Evolutionary conservation across 64 coral and sea anemone genomes (phyloP).

Genomic region (Astreopora myriophthalma): DNA sequence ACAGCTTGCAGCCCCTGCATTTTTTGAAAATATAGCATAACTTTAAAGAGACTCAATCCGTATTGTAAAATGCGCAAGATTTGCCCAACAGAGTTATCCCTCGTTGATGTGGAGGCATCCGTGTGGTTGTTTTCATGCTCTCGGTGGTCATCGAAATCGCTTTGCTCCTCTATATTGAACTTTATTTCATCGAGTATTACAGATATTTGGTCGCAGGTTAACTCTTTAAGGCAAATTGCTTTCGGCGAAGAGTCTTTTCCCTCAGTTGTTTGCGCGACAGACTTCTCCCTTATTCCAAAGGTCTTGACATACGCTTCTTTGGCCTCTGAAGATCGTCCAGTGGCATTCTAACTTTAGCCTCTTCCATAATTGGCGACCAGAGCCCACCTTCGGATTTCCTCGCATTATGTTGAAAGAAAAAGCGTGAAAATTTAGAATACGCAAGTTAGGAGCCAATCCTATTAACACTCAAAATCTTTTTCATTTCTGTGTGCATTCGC

Average conservation of each 20-base stretch:
- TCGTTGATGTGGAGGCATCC: background rate
- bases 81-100: background rate
- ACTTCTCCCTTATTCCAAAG: background rate
- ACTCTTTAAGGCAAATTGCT: background rate
- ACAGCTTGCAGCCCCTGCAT: background rate
- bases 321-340: background rate
- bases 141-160: background rate
- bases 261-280: background rate
- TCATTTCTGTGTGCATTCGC: conserved; percentile 50
- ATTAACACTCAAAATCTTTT: conserved; percentile 39
- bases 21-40: conserved; percentile 8
- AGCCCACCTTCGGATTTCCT: background rate
- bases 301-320: background rate
- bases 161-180: background rate
- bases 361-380: background rate
- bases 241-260: background rate
- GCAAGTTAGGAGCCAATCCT: conserved; percentile 17
- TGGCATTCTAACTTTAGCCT: background rate
- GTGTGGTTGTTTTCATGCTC: background rate
- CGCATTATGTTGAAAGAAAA: conserved; percentile 46
- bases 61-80: conserved; percentile 5
- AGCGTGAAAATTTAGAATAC: conserved; percentile 45
- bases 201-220: background rate
- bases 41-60: conserved; percentile 22
- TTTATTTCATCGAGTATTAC: background rate